Evolutionary conservation across 1,140 invertebrate genomes (phyloP).

Genomic region (Drosophila azteca): DNA sequence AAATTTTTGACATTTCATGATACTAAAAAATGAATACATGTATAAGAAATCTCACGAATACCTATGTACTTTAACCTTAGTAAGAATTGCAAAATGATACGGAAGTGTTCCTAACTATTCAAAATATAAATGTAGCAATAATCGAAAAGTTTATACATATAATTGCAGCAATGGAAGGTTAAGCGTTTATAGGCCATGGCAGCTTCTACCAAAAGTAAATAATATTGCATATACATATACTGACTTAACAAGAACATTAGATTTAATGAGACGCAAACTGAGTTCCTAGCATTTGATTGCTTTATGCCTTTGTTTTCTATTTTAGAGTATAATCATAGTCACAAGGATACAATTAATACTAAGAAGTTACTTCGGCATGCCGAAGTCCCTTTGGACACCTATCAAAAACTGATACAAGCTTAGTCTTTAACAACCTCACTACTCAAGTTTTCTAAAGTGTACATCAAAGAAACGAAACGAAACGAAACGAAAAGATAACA

Average conservation of each 20-base stretch:
- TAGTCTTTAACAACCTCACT: not conserved
- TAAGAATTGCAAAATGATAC: conserved; percentile 60
- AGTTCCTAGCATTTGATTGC: conserved; percentile 82
- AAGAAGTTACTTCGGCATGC: conserved; percentile 36
- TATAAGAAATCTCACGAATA: conserved; percentile 34
- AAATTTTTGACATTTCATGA: conserved; percentile 56
- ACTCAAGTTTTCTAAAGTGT: conserved; percentile 19
- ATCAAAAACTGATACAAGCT: not conserved
- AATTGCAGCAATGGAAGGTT: conserved; percentile 24
- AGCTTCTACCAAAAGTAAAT: conserved; percentile 29
- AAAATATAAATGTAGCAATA: conserved; percentile 66
- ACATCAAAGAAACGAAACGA: conserved; percentile 2
- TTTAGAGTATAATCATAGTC: conserved; percentile 41
- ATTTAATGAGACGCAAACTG: conserved; percentile 71
- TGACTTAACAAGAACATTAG: conserved; percentile 26
- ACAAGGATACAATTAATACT: conserved; percentile 27
- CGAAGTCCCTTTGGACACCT: conserved; percentile 18
- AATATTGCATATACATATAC: conserved; percentile 21
- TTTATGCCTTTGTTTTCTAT: conserved; percentile 81
- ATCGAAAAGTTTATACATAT: conserved; percentile 40
- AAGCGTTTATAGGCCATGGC: conserved; percentile 12
- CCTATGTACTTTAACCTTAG: conserved; percentile 36
- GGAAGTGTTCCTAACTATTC: conserved; percentile 76
- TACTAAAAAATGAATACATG: conserved; percentile 42
- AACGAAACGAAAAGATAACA: conserved; percentile 13